phyloP scores from a whole-genome alignment of 2,888 invertebrate genomes.

The Rhogogaster chlorosoma region DNA sequence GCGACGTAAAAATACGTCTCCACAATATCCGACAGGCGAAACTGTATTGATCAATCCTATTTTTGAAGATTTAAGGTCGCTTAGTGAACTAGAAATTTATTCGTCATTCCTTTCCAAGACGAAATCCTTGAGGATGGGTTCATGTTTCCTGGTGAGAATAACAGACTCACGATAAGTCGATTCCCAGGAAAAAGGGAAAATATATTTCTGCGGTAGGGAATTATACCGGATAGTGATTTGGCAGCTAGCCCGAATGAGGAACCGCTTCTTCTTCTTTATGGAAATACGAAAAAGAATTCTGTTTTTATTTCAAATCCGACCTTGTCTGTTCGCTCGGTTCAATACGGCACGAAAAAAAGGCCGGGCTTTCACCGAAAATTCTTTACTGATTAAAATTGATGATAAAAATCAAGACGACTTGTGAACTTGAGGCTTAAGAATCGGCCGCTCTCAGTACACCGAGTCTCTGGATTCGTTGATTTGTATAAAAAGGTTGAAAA shows the following conservation, averaged over 20 bases:
- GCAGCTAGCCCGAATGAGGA: not conserved
- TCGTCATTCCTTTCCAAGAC: not conserved
- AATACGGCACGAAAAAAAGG: not conserved
- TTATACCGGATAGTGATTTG: not conserved
- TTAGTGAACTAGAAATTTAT: not conserved
- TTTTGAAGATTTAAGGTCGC: not conserved
- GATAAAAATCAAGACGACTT: not conserved
- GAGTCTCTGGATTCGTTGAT: not conserved
- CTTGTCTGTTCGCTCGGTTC: not conserved
- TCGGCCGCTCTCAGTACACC: not conserved
- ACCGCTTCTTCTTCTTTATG: not conserved
- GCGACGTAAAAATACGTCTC: not conserved
- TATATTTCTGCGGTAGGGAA: not conserved
- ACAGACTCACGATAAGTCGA: not conserved
- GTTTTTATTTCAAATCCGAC: not conserved
- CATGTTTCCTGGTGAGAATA: not conserved
- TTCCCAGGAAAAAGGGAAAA: too few relatives aligned
- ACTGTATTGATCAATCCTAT: not conserved
- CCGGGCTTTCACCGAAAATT: not conserved
- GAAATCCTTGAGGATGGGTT: not conserved
- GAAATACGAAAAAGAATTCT: not conserved
- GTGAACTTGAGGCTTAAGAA: not conserved
- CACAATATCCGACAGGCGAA: not conserved
- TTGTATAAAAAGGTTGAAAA: not conserved
- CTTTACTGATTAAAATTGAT: not conserved